phyloP scores from a whole-genome alignment of 30 jellyfish, hydroid and myxozoan species.

The Turritopsis dohrnii region DNA sequence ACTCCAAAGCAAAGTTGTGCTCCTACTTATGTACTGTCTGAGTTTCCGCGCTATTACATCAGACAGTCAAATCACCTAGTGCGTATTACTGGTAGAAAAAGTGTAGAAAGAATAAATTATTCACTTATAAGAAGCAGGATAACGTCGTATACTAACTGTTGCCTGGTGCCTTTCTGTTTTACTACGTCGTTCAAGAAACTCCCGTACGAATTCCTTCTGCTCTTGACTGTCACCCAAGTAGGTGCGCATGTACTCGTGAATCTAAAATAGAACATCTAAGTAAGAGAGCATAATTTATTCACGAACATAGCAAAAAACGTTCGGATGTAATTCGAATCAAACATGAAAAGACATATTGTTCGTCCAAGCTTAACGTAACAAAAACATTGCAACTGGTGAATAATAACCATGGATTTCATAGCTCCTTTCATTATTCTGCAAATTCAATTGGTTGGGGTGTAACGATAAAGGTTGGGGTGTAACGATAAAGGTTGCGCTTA shows the following conservation, averaged over 20 bases:
- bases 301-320: background rate
- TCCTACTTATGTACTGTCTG: no score
- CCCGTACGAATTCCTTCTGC: slow-evolving; percentile 64
- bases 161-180: slow-evolving; percentile 17
- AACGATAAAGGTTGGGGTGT: no score
- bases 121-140: slow-evolving; percentile 29
- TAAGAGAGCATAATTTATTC: background rate
- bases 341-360: no score
- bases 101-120: slow-evolving; percentile 12
- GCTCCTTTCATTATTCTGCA: no score
- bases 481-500: background rate
- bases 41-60: no score
- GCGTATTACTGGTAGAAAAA: background rate
- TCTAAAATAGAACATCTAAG: slow-evolving; percentile 26
- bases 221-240: slow-evolving; percentile 79
- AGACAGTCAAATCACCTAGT: background rate
- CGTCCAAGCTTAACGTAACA: no score
- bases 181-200: slow-evolving; percentile 67
- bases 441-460: no score
- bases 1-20: no score
- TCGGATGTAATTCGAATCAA: background rate
- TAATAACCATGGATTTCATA: no score
- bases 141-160: slow-evolving; percentile 26
- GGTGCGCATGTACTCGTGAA: slow-evolving; percentile 76
- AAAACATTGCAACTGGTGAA: no score